A percentile compares a stretch with the other conserved stretches of the same genome.
phyloP scores from a whole-genome alignment of 1,140 invertebrate genomes.

The Brachionus asplanchnoidis region DNA sequence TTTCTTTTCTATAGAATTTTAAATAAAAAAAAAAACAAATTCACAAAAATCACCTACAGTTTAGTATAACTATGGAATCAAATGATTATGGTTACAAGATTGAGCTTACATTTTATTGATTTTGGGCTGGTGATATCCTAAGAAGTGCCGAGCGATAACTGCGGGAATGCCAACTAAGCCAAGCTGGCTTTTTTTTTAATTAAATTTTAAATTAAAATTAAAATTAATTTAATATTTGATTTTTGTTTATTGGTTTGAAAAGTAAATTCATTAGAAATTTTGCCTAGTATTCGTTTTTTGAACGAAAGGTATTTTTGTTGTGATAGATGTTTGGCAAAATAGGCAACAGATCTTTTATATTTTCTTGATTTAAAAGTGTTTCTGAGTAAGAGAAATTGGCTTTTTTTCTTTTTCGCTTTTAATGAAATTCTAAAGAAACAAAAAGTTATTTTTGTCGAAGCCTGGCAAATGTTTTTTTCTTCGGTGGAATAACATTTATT shows the following conservation, averaged over 20 bases:
- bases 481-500: no score
- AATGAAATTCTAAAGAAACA: no score
- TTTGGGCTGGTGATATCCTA: neutral
- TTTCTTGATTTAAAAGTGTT: neutral
- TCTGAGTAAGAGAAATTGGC: neutral
- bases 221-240: conserved; percentile 1
- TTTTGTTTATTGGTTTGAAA: neutral
- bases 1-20: neutral
- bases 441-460: no score
- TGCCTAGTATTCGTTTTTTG: neutral
- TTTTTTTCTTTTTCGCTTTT: neutral
- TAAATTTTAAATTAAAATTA: neutral
- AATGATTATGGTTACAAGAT: neutral
- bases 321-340: neutral
- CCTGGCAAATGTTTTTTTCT: no score
- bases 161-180: neutral
- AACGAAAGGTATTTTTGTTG: neutral
- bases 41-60: neutral
- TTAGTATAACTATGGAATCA: neutral
- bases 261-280: neutral
- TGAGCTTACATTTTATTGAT: neutral
- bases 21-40: neutral
- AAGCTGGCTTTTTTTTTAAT: neutral
- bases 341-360: neutral
- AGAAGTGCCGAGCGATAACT: neutral